Percentiles rank a stretch among this genome's conserved stretches.
These are phyloP conservation scores for Emys orbicularis DNA, from an alignment of 2,797 vertebrate species.

Conservation along the genomic window DNA sequence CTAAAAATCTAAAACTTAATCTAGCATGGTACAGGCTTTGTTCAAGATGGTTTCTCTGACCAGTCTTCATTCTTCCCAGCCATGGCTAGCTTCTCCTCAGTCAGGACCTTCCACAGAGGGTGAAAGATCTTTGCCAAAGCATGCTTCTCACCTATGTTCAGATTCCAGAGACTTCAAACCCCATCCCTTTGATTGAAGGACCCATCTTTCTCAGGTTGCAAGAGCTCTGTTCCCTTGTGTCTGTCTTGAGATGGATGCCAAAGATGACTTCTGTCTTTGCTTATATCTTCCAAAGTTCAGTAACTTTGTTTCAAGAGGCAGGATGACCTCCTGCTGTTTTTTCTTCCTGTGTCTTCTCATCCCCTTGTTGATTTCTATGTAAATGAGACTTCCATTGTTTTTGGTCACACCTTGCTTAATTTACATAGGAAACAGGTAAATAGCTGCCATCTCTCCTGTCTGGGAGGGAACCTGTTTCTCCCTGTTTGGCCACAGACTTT, in stretches of 20 bases:
- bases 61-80: not conserved
- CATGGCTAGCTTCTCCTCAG: not conserved
- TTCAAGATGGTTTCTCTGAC: not conserved
- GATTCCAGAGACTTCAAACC: not conserved
- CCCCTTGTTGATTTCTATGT: not conserved
- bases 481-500: not conserved
- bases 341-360: not conserved
- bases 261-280: not conserved
- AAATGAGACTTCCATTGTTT: not conserved
- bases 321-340: not conserved
- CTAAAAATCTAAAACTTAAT: not conserved
- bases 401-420: not conserved
- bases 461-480: not conserved
- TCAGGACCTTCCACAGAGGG: not conserved
- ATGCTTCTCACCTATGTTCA: not conserved
- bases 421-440: not conserved
- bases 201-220: not conserved
- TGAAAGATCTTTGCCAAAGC: not conserved
- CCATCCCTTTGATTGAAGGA: not conserved
- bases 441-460: not conserved
- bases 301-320: not conserved
- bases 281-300: not conserved
- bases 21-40: not conserved
- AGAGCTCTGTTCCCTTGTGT: not conserved
- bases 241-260: not conserved